Base-by-base conservation (phyloP, 2,888 invertebrate genomes). In the Drosophila cognata region DNA sequence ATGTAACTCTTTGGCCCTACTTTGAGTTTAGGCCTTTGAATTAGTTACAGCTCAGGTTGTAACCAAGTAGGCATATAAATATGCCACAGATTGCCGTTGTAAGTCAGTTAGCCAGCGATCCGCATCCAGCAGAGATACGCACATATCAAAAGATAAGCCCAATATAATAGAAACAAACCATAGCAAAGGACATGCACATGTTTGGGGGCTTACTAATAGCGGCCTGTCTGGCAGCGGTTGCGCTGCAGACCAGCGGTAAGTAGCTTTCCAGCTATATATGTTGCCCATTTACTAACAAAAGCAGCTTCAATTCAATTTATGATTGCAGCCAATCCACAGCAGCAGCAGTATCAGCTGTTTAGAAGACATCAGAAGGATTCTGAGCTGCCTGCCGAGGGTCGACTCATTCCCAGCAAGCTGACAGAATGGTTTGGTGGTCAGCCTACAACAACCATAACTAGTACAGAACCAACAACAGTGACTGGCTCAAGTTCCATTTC, bases 51-150 rank as follows among this genome's bases (percentile, higher is more conserved):
- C 62, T 38, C 48, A 18, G 7, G 36, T 57, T 71, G 76, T 76
- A 82, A 77, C 55, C 60, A 46, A 57, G 43, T 28, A 10, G 71
- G 63, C 79, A 62, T 88, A 88, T 89, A 88, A 88, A 88, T 88
- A 88, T 88, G 80, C 74, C 74, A 61, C 56, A 43, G 41, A 31
- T 35, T 2, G 61, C 43, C 74, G 69, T 72, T 77, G 76, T 74
- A 76, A 85, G 79, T 89, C 89, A 90, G 89, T 89, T 66, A 79
- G 68, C 75, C 72, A 81, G 74, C 71, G 81, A 71, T 63, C 71
- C 79, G 77, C 80, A 76, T 72, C 63, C 70, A 64, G 82, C 65
- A 77, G 78, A 77, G 65, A 73, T 69, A 61, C 66, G 10, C 58
- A 50, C 25, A 36, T 6, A 64, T 38, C 35, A 52, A 21, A 57